Conservation (phyloP, 1,140 invertebrate species). For the Ridgeia piscesae region DNA sequence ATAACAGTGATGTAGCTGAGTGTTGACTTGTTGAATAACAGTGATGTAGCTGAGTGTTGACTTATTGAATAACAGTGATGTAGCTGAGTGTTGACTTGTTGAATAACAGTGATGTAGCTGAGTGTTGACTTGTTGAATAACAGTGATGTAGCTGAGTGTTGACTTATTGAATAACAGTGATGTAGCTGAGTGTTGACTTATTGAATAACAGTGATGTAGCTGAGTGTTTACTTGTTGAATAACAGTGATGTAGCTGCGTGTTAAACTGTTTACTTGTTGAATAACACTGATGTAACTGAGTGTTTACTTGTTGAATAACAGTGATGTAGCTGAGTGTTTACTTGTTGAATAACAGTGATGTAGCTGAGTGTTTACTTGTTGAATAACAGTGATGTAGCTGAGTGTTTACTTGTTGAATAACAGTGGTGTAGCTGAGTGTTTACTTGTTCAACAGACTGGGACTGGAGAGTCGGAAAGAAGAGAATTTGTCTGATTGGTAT, state of each 20-base stretch:
- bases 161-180: too few species aligned
- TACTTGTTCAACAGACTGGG: conserved; percentile 69
- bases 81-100: not conserved
- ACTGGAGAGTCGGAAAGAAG: conserved; percentile 88
- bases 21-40: not conserved
- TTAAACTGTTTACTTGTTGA: too few species aligned
- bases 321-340: not conserved
- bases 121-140: not conserved
- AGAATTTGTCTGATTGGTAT: conserved; percentile 97
- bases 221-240: too few species aligned
- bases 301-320: conserved; percentile 33
- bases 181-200: not conserved
- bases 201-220: too few species aligned
- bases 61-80: too few species aligned
- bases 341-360: too few species aligned
- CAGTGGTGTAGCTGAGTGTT: not conserved
- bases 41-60: not conserved
- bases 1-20: too few species aligned
- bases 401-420: not conserved
- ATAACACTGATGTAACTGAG: too few species aligned
- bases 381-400: not conserved
- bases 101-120: too few species aligned
- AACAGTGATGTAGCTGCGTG: not conserved
- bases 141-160: not conserved
- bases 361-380: too few species aligned